Percentiles rank a stretch among this genome's conserved stretches.
phyloP scores from a whole-genome alignment of 2,113 vertebrate species.

The Steatornis caripensis region DNA sequence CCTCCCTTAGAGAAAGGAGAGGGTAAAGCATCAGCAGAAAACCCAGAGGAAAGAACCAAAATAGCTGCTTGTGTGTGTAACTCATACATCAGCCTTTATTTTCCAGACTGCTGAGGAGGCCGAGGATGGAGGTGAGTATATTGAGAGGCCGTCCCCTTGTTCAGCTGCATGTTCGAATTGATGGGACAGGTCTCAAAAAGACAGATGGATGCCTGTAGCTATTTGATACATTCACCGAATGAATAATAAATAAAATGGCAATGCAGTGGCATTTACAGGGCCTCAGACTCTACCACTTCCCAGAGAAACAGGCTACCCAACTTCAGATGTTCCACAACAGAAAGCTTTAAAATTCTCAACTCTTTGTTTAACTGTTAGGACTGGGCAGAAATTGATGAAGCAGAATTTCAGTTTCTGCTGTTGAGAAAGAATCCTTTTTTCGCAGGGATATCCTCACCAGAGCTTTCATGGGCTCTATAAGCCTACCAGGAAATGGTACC shows the following conservation, averaged over 20 bases:
- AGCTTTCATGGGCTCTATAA: neutral
- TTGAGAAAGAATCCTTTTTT: neutral
- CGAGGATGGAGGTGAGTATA: neutral
- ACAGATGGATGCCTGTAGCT: constrained; percentile 32
- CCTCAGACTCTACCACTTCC: neutral
- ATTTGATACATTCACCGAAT: constrained; percentile 27
- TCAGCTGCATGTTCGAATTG: neutral
- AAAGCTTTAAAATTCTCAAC: neutral
- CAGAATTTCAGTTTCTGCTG: neutral
- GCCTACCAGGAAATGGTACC: neutral
- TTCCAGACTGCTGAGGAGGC: neutral
- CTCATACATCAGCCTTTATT: neutral
- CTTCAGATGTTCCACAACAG: neutral
- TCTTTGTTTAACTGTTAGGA: neutral
- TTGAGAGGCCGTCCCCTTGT: neutral
- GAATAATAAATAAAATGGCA: constrained; percentile 46
- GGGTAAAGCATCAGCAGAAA: neutral
- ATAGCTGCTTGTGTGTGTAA: neutral
- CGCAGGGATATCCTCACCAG: neutral
- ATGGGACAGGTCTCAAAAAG: neutral
- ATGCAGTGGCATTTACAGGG: constrained; percentile 10
- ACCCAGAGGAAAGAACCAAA: neutral
- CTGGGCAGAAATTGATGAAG: neutral
- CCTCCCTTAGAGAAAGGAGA: neutral
- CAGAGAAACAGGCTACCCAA: neutral